These are phyloP conservation scores for Alethe castanea DNA, from an alignment of 2,113 vertebrate species.

Conservation along the genomic window DNA sequence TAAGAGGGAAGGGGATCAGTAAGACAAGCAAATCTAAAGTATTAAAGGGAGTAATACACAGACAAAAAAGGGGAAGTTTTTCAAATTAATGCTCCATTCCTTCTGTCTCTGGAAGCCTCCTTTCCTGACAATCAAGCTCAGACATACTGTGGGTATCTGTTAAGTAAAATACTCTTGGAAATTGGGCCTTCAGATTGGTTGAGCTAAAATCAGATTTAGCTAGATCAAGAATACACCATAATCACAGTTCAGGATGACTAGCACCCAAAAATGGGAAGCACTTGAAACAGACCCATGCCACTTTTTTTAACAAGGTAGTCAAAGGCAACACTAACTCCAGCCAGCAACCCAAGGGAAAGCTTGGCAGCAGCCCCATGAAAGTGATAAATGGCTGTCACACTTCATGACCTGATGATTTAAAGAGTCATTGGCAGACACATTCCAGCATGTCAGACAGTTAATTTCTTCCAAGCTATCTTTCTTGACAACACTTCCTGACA, in stretches of 20 bases:
- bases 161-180: not conserved
- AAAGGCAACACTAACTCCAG: not conserved
- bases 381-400: slow-evolving; percentile 60
- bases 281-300: not conserved
- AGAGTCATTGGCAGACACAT: slow-evolving; percentile 56
- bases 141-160: not conserved
- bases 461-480: slow-evolving; percentile 73
- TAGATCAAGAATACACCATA: not conserved
- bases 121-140: not conserved
- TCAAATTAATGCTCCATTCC: not conserved
- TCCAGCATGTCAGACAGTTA: slow-evolving; percentile 57
- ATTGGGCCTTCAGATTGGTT: not conserved
- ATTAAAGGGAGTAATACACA: not conserved
- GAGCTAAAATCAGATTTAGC: not conserved
- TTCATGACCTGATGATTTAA: slow-evolving; percentile 57
- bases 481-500: slow-evolving; percentile 69
- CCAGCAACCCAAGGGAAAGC: not conserved
- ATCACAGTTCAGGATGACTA: not conserved
- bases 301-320: not conserved
- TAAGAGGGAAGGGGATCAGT: not conserved
- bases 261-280: not conserved
- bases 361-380: slow-evolving; percentile 35
- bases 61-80: not conserved
- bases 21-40: not conserved
- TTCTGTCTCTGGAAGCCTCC: not conserved